Base-by-base conservation (phyloP, 1,140 invertebrate genomes). In the Chrysoperla carnea region DNA sequence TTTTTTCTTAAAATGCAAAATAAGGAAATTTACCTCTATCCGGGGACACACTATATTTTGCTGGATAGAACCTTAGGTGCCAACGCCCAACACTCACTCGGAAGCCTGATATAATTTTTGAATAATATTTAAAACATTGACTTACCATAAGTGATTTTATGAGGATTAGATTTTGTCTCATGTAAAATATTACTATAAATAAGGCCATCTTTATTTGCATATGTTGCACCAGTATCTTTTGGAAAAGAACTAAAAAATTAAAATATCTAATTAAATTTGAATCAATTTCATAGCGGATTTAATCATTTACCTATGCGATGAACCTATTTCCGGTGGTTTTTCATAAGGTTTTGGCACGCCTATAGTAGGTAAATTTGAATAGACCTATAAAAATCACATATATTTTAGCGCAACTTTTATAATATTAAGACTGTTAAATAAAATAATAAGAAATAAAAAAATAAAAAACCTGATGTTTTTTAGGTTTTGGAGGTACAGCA, bases 401-500 rank as follows among this genome's bases (percentile, higher is more conserved):
- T 28, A 37, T 13, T 9, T 11, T 37, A 43, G n/a, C 2, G 2
- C 17, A 12, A 40, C 31, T 33, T 33, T 33, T 11, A 33, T 4
- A 33, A 11, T 33, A 11, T 33, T 33, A 33, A 4, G 2, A 38
- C 17, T 41, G 33, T 17, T 8, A 31, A 36, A 29, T 46, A 37
- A 40, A 42, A 47, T n/a, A 13, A 14, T 12, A 43, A 28, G 33
- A 40, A 42, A 37, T 31, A 36, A 39, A 39, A 39, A 42, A 60
- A 54, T 66, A 61, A 47, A 64, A 65, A 60, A 78, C 76, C 69
- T 78, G 72, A n/a, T 75, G 70, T 53, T 75, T 76, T 62, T 81
- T 81, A 37, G 80, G 80, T 60, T 84, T 84, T n/a, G 80, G 81
- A 31, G 81, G 80, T 40, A 83, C 73, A 38, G 78, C 76, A 42